A percentile compares a stretch with the other conserved stretches of the same genome.
Conservation (phyloP, 2,888 invertebrate genomes). For the Heliconius ismenius region DNA sequence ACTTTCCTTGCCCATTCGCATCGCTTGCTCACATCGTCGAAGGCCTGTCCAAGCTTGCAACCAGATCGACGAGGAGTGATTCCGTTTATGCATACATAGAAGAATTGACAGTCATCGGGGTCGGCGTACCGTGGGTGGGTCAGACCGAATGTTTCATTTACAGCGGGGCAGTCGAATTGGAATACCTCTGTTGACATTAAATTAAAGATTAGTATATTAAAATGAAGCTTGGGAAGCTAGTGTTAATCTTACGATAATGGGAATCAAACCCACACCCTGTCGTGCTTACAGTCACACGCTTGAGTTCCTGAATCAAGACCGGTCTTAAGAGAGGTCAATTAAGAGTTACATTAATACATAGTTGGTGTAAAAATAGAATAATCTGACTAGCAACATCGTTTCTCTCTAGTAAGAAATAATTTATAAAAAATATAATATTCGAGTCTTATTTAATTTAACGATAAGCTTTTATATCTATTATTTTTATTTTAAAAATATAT, state of each 20-base stretch:
- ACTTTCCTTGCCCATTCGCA: slow-evolving; percentile 95
- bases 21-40: slow-evolving; percentile 88
- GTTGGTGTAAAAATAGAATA: not conserved
- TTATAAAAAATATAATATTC: not conserved
- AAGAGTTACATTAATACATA: too few relatives aligned
- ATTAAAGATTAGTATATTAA: too few relatives aligned
- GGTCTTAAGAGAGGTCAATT: too few relatives aligned
- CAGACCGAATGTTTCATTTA: slow-evolving; percentile 86
- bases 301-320: too few relatives aligned
- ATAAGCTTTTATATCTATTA: not conserved
- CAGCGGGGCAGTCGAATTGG: slow-evolving; percentile 90
- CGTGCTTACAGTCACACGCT: too few relatives aligned
- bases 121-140: slow-evolving; percentile 94
- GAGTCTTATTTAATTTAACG: not conserved
- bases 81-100: slow-evolving; percentile 95
- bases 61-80: slow-evolving; percentile 91
- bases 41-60: slow-evolving; percentile 93
- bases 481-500: not conserved
- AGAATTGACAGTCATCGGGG: slow-evolving; percentile 94
- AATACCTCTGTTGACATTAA: slow-evolving; percentile 85
- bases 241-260: too few relatives aligned
- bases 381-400: not conserved
- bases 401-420: not conserved
- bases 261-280: too few relatives aligned
- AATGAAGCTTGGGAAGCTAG: too few relatives aligned